phyloP scores from a whole-genome alignment of 2,113 vertebrate species.

The Mustelus asterias region DNA sequence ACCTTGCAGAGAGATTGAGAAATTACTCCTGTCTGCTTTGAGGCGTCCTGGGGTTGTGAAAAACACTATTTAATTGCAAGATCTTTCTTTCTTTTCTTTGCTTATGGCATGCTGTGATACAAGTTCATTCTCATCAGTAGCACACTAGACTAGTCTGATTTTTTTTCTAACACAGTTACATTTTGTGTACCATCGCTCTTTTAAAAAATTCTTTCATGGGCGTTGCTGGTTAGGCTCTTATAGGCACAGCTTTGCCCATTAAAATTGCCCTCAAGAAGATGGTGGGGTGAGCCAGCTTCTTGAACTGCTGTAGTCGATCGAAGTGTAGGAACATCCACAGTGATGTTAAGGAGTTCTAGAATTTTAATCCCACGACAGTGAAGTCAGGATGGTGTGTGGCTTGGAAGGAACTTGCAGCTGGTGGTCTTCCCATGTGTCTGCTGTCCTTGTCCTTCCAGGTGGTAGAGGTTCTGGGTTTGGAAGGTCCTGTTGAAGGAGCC shows the following conservation, averaged over 20 bases:
- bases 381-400: background rate
- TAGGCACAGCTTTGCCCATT: background rate
- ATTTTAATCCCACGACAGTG: background rate
- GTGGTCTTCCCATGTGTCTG: background rate
- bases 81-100: too few relatives aligned
- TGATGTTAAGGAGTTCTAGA: background rate
- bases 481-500: too few relatives aligned
- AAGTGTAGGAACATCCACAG: background rate
- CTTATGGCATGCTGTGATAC: too few relatives aligned
- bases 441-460: background rate
- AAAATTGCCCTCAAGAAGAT: background rate
- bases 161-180: background rate
- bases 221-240: background rate
- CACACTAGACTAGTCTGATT: too few relatives aligned
- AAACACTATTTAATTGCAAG: too few relatives aligned
- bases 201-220: background rate
- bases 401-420: background rate
- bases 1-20: background rate
- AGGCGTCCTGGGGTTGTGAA: too few relatives aligned
- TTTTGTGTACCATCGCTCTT: background rate
- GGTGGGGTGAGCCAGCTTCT: background rate
- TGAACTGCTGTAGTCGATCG: background rate
- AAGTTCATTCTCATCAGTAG: too few relatives aligned
- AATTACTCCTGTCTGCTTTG: background rate
- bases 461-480: too few relatives aligned